Conservation (phyloP, 2,888 invertebrate genomes). For the Melanostoma mellinum region DNA sequence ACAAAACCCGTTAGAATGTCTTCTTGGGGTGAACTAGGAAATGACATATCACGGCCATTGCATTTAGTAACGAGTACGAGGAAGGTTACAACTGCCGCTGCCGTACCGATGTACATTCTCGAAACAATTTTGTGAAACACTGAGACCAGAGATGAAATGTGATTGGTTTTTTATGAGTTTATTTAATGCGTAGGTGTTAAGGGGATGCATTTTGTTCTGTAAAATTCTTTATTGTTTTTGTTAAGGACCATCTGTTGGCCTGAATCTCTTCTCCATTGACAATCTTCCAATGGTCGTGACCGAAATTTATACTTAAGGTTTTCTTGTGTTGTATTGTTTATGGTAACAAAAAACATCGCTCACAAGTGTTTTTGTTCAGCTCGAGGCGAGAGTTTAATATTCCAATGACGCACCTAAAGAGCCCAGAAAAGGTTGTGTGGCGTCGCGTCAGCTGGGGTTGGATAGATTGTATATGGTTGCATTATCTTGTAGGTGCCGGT, state of each 20-base stretch:
- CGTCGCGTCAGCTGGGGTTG: neutral
- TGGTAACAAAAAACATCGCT: neutral
- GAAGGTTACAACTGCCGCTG: no score
- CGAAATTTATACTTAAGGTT: conserved; percentile 20
- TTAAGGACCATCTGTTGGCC: conserved; percentile 29
- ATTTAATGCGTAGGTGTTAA: no score
- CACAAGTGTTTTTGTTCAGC: conserved; percentile 7
- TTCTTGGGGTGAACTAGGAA: neutral
- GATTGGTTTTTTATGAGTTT: no score
- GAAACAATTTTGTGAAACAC: no score
- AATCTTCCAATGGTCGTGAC: conserved; percentile 26
- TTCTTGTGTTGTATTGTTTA: neutral
- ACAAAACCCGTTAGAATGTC: conserved; percentile 32
- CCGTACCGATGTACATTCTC: no score
- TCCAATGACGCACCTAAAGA: conserved; percentile 7
- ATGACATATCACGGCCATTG: no score
- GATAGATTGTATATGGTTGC: neutral
- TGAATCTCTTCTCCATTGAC: conserved; percentile 9
- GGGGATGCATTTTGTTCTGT: no score
- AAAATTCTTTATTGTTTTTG: conserved; percentile 6
- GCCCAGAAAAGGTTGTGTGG: conserved; percentile 9
- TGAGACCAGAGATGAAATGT: no score
- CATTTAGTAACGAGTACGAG: neutral
- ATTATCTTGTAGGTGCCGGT: no score
- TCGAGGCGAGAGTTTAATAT: conserved; percentile 3